Percentiles rank a stretch among this genome's conserved stretches.
Conservation (phyloP, 2,113 vertebrate genomes). For the Caretta caretta region DNA sequence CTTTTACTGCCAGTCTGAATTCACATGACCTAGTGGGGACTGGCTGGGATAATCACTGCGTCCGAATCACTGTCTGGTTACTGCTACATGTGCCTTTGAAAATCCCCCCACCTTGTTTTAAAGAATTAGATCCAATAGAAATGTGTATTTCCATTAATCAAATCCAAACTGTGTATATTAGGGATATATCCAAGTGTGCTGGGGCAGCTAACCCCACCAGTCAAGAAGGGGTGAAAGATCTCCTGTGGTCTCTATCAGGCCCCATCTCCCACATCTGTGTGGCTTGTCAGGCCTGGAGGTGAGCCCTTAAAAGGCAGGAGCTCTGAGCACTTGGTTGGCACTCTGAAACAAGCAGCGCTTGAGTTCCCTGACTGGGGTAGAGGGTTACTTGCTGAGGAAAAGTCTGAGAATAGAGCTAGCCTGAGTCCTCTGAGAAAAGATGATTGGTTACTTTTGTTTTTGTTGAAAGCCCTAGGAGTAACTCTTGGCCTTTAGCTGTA, state of each 20-base stretch:
- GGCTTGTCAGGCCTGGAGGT: not conserved
- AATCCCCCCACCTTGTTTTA: not conserved
- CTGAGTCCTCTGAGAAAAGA: not conserved
- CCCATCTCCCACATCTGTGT: not conserved
- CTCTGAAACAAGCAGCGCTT: not conserved
- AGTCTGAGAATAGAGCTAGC: not conserved
- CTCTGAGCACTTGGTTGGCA: not conserved
- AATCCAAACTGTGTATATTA: not conserved
- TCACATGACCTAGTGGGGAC: not conserved
- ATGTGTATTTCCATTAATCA: not conserved
- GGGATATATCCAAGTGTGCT: not conserved
- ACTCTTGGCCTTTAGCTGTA: not conserved
- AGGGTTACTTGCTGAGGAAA: not conserved
- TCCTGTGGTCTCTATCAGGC: not conserved
- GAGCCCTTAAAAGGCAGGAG: not conserved
- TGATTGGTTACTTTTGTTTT: not conserved
- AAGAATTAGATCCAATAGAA: not conserved
- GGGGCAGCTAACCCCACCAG: not conserved
- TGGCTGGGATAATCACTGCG: not conserved
- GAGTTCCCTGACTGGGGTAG: not conserved
- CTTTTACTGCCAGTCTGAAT: not conserved
- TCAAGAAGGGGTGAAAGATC: not conserved
- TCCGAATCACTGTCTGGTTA: not conserved
- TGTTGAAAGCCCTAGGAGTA: not conserved
- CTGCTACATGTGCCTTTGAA: not conserved